Base-by-base conservation (phyloP, 2,797 vertebrate genomes). In the Cygnus olor region DNA sequence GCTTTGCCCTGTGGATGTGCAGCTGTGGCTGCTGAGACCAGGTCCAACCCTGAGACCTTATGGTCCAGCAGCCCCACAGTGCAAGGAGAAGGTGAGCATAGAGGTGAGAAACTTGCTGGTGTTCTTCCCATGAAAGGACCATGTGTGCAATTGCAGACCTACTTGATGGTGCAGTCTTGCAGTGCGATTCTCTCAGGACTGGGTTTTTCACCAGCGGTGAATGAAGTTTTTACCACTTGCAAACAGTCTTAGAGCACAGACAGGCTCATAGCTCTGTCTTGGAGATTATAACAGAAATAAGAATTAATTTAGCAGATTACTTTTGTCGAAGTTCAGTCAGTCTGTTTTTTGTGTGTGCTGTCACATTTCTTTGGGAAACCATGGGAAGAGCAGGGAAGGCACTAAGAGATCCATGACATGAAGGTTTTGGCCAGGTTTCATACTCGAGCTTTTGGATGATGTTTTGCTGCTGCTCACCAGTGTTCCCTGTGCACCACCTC, bases 71-170 rank as follows among this genome's bases (percentile, higher is more conserved):
- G 3, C 5, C 38, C 21, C 28, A 11, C 8, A 1, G 10, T 3
- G 57, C 34, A 13, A 72, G 42, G 8, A 25, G 16, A 4, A 68
- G 32, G 21, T 3, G 4, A 54, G 28, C 2, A 8, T 1, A 18
- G 42, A 32, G 5, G 16, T 3, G 68, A 21, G 40, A 3, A 8
- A 8, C 36, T 30, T 68, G 69, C 34, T 40, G 47, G 51, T 44
- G 6, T 14, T 30, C 30, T 61, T n/a, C 45, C 34, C 17, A 21
- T 38, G 45, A 77, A 77, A 58, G 34, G 6, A 11, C 53, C n/a
- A 3, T 0, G 0, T 5, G 44, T 17, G 44, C 0, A 1, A 14
- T 3, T 24, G 32, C 40, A 83, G 51, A 5, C 42, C 10, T 9
- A 19, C 36, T 25, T 2, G 77, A 30, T 69, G 5, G 20, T 49